Base-by-base conservation (phyloP, 2,113 vertebrate genomes). In the Psettodes erumei region DNA sequence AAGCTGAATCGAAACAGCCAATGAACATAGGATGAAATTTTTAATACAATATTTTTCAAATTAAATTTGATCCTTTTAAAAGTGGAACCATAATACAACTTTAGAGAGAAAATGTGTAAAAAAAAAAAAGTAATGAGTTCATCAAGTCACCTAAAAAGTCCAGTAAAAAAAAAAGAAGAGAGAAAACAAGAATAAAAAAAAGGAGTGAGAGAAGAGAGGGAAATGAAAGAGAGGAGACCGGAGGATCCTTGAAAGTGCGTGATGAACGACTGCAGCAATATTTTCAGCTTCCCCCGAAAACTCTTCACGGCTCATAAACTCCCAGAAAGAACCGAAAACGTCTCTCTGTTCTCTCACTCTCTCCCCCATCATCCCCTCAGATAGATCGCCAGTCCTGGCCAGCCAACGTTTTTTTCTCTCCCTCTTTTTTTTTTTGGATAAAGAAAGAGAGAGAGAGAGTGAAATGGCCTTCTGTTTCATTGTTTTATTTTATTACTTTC, bases 401-500 rank as follows among this genome's bases (percentile, higher is more conserved):
- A 19, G 9, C 15, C 0, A 2, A 6, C n/a, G 7, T 19, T 7
- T 5, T 23, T 10, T 19, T 53, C 21, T 47, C 2, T 23, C 18
- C 30, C 55, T 47, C 23, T 32, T 15, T 6, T 13, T 27, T 30
- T 65, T 43, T 55, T 43, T 13, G 11, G 60, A 32, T 18, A 18
- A 59, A 79, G 50, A 79, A 40, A 40, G 16, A 54, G 1, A 54
- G 25, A 40, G 40, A n/a, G 56, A 47, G 33, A 58, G 55, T 23
- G 77, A 50, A 63, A 71, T 35, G 63, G 75, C 81, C 81, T 72
- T 77, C 48, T 63, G 51, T 84, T 83, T 81, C 75, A 82, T 82
- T 80, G 48, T 82, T 81, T 83, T 63, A 81, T 82, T 85, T 85
- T 77, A 85, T 81, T 75, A 75, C 82, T 79, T 80, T 86, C 61